These are phyloP conservation scores for Microcebus ravelobensis DNA, from an alignment of 2,113 vertebrate species.

Conservation along the genomic window DNA sequence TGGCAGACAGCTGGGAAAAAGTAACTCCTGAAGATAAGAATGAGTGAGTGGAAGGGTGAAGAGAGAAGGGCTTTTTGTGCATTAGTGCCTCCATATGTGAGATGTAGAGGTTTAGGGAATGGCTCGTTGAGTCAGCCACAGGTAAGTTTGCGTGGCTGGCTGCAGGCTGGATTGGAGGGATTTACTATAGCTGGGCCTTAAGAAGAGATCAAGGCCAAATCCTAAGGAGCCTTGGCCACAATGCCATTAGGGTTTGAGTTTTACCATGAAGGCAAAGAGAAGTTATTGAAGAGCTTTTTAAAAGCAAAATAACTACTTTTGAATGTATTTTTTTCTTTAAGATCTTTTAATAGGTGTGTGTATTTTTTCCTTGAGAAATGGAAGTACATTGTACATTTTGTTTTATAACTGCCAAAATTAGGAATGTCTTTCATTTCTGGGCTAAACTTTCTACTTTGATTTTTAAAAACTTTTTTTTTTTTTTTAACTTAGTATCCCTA, in stretches of 20 bases:
- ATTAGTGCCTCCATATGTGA: neutral
- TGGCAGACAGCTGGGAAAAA: neutral
- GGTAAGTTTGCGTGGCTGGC: neutral
- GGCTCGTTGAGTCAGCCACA: neutral
- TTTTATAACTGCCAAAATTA: constrained; percentile 31
- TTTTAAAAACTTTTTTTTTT: neutral
- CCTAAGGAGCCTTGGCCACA: neutral
- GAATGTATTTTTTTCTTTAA: neutral
- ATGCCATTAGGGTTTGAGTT: neutral
- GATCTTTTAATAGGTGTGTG: neutral
- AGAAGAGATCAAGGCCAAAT: neutral
- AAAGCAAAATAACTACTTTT: neutral
- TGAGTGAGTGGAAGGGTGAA: neutral
- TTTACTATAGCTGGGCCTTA: neutral
- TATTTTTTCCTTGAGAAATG: constrained; percentile 26
- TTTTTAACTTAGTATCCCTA: neutral
- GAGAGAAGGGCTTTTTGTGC: neutral
- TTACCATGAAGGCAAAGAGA: neutral
- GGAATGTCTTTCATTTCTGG: constrained; percentile 13
- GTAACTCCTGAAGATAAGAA: neutral
- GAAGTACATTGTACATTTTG: neutral
- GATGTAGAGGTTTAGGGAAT: neutral
- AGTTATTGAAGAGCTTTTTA: neutral
- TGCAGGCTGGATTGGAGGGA: neutral
- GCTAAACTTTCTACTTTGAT: neutral